phyloP scores from a whole-genome alignment of 1,140 invertebrate genomes.

The Mya arenaria region DNA sequence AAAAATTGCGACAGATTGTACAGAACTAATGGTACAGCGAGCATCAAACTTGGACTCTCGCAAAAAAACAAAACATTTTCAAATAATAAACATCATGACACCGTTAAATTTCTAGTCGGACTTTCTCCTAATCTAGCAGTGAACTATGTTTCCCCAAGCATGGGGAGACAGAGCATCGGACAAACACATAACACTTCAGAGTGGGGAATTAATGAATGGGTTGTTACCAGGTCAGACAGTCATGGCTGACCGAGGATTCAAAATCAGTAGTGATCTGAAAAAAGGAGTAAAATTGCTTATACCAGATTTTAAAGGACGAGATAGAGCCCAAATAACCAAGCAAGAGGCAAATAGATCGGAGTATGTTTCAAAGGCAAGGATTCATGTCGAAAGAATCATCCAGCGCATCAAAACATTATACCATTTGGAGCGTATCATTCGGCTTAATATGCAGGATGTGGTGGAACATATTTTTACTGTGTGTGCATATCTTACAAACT shows the following conservation, averaged over 20 bases:
- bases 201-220: not conserved
- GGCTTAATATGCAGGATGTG: constrained; percentile 28
- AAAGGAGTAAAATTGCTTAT: constrained; percentile 8
- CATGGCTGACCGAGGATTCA: constrained; percentile 33
- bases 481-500: constrained; percentile 8
- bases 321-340: constrained; percentile 2
- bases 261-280: not conserved
- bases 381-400: constrained; percentile 20
- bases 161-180: constrained; percentile 6
- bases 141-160: not conserved
- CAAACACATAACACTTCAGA: constrained; percentile 18
- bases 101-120: constrained; percentile 3
- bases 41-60: not conserved
- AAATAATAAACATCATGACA: constrained; percentile 11
- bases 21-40: constrained; percentile 12
- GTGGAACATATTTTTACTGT: constrained; percentile 15
- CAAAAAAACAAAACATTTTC: constrained; percentile 20
- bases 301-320: constrained; percentile 12
- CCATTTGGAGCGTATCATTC: not conserved
- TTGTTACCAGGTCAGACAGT: not conserved
- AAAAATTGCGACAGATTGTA: not conserved
- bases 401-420: constrained; percentile 21
- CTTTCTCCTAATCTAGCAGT: constrained; percentile 14
- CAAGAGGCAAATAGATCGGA: not conserved
- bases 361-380: constrained; percentile 4